Percentiles rank a stretch among this genome's conserved stretches.
These are phyloP conservation scores for Tyrophagus putrescentiae DNA, from an alignment of 1,140 invertebrate species.

Conservation along the genomic window DNA sequence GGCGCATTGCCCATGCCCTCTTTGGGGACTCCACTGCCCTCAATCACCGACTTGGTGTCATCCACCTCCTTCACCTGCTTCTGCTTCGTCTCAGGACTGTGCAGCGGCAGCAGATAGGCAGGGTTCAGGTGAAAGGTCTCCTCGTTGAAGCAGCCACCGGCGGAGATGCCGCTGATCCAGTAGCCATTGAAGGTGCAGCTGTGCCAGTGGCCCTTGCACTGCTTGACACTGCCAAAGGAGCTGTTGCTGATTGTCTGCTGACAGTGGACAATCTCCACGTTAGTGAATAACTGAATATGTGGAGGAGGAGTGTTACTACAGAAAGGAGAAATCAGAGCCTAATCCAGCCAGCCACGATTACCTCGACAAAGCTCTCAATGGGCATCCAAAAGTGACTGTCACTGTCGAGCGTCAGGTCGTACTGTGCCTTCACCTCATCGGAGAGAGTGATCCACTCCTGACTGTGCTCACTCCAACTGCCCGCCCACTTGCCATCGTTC, in stretches of 20 bases:
- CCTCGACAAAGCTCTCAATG: conserved; percentile 3
- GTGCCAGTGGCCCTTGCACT: no score
- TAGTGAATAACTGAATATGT: no score
- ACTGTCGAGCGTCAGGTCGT: neutral
- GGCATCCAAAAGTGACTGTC: conserved; percentile 5
- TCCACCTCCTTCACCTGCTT: neutral
- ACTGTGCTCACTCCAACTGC: neutral
- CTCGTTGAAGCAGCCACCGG: conserved; percentile 82
- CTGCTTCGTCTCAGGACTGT: neutral
- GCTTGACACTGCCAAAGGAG: no score
- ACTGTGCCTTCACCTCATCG: neutral
- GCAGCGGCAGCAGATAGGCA: neutral
- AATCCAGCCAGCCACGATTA: no score
- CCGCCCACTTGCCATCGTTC: conserved; percentile 6
- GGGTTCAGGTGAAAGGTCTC: neutral
- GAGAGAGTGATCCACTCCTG: conserved; percentile 2
- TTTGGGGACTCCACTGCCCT: neutral
- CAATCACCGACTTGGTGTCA: neutral
- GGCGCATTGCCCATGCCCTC: neutral
- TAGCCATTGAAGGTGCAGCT: conserved; percentile 82
- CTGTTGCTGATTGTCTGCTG: conserved; percentile 32
- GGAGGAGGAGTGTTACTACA: no score
- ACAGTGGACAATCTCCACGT: neutral
- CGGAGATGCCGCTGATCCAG: conserved; percentile 79
- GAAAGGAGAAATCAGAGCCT: no score